phyloP scores from a whole-genome alignment of 2,113 vertebrate species.

The Oenanthe melanoleuca region DNA sequence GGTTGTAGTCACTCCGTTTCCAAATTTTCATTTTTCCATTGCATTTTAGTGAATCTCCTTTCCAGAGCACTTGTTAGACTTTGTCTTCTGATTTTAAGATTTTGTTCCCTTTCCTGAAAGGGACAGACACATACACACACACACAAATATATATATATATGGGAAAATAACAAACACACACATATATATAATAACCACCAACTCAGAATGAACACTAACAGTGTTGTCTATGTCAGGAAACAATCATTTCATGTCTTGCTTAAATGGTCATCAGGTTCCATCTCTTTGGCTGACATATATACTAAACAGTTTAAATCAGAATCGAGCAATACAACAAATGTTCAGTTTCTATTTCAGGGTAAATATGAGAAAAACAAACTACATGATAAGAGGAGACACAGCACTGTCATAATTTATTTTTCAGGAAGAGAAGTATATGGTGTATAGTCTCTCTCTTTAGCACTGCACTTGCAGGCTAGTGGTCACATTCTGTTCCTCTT shows the following conservation, averaged over 20 bases:
- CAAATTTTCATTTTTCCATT: no score
- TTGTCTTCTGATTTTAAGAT: no score
- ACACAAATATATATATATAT: no score
- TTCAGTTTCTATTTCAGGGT: background rate
- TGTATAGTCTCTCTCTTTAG: background rate
- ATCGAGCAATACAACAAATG: background rate
- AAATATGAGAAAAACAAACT: background rate
- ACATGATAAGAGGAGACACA: background rate
- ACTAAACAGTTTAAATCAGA: background rate
- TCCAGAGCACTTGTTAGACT: no score
- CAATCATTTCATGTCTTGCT: background rate
- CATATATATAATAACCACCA: background rate
- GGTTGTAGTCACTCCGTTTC: no score
- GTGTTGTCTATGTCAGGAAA: background rate
- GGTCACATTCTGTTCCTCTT: background rate
- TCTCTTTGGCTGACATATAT: background rate
- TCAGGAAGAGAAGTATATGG: background rate
- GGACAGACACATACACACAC: no score
- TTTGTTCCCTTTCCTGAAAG: no score
- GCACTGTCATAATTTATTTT: background rate
- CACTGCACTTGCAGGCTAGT: background rate
- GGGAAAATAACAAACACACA: background rate
- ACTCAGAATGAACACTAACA: background rate
- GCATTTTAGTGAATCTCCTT: no score
- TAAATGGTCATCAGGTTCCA: background rate